Evolutionary conservation across 2,797 vertebrate genomes (phyloP).

Genomic region (Chaenodraco wilsoni): DNA sequence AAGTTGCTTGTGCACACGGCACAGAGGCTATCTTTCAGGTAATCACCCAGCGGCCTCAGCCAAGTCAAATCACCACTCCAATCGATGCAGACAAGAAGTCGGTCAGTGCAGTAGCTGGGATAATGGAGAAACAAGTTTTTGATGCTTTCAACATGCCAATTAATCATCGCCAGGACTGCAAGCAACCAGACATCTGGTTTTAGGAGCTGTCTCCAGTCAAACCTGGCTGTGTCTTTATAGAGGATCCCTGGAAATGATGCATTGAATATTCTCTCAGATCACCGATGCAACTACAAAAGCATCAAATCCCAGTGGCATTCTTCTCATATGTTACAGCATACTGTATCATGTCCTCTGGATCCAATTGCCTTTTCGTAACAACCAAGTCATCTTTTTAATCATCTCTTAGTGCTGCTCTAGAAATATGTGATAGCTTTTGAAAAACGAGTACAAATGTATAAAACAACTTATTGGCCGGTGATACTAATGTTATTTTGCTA

Average conservation of each 20-base stretch:
- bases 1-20: constrained; percentile 18
- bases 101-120: constrained; percentile 38
- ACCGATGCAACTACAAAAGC: constrained; percentile 45
- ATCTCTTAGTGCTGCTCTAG: not conserved
- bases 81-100: constrained; percentile 46
- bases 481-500: constrained; percentile 26
- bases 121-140: constrained; percentile 70
- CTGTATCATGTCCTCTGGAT: constrained; percentile 30
- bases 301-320: constrained; percentile 48
- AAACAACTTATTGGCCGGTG: constrained; percentile 1
- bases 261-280: constrained; percentile 61
- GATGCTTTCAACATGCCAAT: constrained; percentile 62
- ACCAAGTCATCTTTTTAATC: constrained; percentile 12
- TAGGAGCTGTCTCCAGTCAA: constrained; percentile 43
- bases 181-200: constrained; percentile 75
- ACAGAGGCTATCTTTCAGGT: constrained; percentile 32
- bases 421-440: not conserved
- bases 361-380: constrained; percentile 11
- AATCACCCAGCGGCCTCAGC: constrained; percentile 27
- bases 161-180: constrained; percentile 55
- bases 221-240: constrained; percentile 54
- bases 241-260: constrained; percentile 60
- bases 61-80: constrained; percentile 30
- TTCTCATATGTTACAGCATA: constrained; percentile 42
- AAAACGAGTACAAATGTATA: not conserved